phyloP scores from a whole-genome alignment of 2,888 invertebrate species.

The Pseudococcus longispinus region DNA sequence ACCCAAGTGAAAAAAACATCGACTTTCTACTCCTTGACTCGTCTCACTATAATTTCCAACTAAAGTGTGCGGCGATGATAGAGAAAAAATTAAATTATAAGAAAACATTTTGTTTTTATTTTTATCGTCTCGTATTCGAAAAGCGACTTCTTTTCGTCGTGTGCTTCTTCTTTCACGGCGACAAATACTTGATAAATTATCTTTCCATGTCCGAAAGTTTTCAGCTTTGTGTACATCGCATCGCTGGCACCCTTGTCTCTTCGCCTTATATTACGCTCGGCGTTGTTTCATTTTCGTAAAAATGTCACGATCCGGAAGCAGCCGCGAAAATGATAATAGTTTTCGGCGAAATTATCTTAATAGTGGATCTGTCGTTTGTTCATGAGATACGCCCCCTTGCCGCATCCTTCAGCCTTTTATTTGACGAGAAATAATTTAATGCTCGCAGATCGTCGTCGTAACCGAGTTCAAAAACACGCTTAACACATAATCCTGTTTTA shows the following conservation, averaged over 20 bases:
- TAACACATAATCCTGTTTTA: constrained; percentile 4
- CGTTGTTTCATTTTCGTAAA: neutral
- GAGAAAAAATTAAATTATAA: constrained; percentile 5
- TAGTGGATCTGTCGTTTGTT: constrained; percentile 22
- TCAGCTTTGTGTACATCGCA: neutral
- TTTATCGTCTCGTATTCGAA: neutral
- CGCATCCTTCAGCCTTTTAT: neutral
- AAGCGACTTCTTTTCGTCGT: neutral
- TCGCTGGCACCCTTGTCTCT: neutral
- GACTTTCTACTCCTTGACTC: too few species aligned
- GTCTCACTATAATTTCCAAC: too few species aligned
- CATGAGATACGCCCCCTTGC: neutral
- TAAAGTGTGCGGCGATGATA: too few species aligned
- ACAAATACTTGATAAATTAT: constrained; percentile 10
- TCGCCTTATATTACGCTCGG: neutral
- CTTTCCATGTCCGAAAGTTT: constrained; percentile 24
- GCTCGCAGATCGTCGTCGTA: neutral
- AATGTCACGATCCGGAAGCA: constrained; percentile 5
- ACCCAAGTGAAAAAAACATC: neutral
- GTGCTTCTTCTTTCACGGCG: neutral
- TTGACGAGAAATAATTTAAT: neutral
- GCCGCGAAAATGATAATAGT: neutral
- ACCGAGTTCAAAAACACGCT: constrained; percentile 12
- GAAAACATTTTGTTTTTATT: neutral
- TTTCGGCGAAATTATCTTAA: neutral